These are phyloP conservation scores for Lagorchestes hirsutus DNA, from an alignment of 2,797 vertebrate genomes.

Conservation along the genomic window DNA sequence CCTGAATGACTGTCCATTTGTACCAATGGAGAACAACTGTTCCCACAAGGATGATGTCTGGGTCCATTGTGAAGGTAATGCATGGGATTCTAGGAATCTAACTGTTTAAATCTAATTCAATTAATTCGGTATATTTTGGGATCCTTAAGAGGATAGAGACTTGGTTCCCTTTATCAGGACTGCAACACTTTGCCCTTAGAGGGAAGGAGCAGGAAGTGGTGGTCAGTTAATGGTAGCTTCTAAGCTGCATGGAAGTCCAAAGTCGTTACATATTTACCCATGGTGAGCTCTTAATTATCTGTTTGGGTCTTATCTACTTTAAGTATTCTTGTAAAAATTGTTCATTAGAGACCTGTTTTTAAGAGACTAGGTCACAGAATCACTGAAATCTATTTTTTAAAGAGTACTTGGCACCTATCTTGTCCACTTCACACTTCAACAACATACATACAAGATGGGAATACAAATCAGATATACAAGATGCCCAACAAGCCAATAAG, in stretches of 20 bases:
- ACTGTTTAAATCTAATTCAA: not conserved
- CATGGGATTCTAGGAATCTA: no score
- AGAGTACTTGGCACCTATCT: not conserved
- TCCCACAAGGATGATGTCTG: not conserved
- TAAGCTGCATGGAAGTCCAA: not conserved
- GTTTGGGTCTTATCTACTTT: not conserved
- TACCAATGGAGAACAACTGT: conserved; percentile 12
- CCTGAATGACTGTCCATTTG: conserved; percentile 26
- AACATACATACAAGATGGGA: not conserved
- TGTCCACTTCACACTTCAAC: not conserved
- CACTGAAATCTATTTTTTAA: not conserved
- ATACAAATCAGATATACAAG: not conserved
- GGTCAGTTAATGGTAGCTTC: not conserved
- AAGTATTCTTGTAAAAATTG: not conserved
- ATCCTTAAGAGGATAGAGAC: not conserved
- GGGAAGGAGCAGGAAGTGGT: not conserved
- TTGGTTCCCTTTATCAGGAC: not conserved
- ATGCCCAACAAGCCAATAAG: not conserved
- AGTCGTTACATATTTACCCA: not conserved
- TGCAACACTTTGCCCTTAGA: not conserved
- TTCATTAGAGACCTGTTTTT: not conserved
- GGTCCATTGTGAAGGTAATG: conserved; percentile 65
- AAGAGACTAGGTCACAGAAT: not conserved
- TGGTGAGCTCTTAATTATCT: not conserved
- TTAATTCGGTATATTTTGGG: not conserved